Evolutionary conservation across 2,113 vertebrate genomes (phyloP), one percentile per base, ranked within the genome.

Genomic region (Puntigrus tetrazona): DNA sequence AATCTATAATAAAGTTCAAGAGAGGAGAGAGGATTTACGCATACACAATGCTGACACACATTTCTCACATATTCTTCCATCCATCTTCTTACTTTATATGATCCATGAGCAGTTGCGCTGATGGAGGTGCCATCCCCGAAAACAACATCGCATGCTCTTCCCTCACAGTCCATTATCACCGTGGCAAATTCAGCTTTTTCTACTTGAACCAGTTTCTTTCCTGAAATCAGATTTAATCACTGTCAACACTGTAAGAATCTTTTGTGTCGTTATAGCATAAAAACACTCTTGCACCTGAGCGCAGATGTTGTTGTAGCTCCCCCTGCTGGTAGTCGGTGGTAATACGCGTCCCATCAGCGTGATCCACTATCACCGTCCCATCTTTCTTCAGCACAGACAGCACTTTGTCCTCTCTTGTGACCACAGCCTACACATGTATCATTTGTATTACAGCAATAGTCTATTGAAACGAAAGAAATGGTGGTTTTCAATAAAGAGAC

Each of bases 301-400:
- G 18, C 7, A 2, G 47, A 47, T 70, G 79, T 3, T 41, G 88
- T 84, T 41, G 89, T 82, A 43, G 41, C 88, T 91, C 82, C 85
- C 78, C 77, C 67, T 93, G 92, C 83, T 95, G 93, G 87, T 94
- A 94, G 69, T 95, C 92, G 22, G 93, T 97, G 9, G 93, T 98
- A 84, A 98, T 98, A 83, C 96, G 95, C 78, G 97, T 99, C 50
- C 96, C 96, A 7, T 99, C 98, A 34, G 95, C 93, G 63, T 99
- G 96, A 14, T 99, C 96, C n/a, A 96, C 94, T n/a, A 91, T 90
- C 38, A 88, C 76, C 7, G 93, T 95, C 1, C 95, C 95, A 29
- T 95, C 93, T 0, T 81, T 91, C 82, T 91, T 95, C 76, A 94
- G 88, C 50, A 97, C 92, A 22, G 92, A 95, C 59, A 95, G 38